A percentile compares a stretch with the other conserved stretches of the same genome.
These are phyloP conservation scores for Baccha elongata DNA, from an alignment of 2,888 invertebrate genomes.

Conservation along the genomic window DNA sequence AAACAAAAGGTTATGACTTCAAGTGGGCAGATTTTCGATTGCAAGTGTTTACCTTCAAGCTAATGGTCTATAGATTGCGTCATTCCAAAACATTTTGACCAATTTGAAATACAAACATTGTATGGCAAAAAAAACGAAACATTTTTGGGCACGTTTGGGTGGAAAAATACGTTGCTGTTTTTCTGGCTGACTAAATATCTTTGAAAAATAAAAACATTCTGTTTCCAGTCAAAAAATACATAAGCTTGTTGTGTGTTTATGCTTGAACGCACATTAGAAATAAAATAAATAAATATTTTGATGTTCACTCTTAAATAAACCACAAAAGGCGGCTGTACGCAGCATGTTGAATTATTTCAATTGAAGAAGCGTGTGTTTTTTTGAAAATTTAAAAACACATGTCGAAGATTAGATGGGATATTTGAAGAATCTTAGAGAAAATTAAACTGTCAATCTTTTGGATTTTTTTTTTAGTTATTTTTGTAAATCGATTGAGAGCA, in stretches of 20 bases:
- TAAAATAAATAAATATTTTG: slow-evolving; percentile 60
- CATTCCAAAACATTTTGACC: not conserved
- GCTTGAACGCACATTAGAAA: slow-evolving; percentile 59
- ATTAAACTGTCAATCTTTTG: slow-evolving; percentile 53
- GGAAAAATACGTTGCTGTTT: slow-evolving; percentile 17
- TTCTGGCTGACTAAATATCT: slow-evolving; percentile 14
- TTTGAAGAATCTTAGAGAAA: slow-evolving; percentile 39
- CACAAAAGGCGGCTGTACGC: slow-evolving; percentile 1
- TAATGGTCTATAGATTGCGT: not conserved
- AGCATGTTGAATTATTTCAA: slow-evolving; percentile 14
- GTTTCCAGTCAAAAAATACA: slow-evolving; percentile 16
- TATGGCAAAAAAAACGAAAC: slow-evolving; percentile 31
- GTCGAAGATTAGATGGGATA: slow-evolving; percentile 35
- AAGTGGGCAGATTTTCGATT: not conserved
- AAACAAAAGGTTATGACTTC: not conserved
- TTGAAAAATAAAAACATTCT: slow-evolving; percentile 21
- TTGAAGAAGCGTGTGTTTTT: slow-evolving; percentile 16
- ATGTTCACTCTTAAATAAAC: slow-evolving; percentile 1
- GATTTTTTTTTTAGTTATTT: slow-evolving; percentile 5
- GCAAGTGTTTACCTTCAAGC: slow-evolving; percentile 2
- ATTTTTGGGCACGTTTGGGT: slow-evolving; percentile 12
- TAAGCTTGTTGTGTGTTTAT: slow-evolving; percentile 44
- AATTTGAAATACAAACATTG: slow-evolving; percentile 24
- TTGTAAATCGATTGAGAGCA: not conserved
- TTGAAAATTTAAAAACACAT: slow-evolving; percentile 40